phyloP scores from a whole-genome alignment of 2,888 invertebrate species.

The Philaethria dido region DNA sequence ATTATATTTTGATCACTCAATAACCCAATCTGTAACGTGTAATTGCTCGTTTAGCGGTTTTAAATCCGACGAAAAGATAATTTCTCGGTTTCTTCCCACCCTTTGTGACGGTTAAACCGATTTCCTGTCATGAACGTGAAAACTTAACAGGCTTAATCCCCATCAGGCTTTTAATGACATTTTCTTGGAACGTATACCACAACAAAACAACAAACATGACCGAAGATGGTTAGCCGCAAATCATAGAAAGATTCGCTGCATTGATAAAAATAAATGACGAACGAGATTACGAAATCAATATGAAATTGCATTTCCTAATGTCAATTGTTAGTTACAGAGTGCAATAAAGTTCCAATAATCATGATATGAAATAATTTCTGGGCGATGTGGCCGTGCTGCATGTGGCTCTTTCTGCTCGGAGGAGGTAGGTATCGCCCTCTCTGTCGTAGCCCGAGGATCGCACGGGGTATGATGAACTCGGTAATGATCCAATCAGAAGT shows the following conservation, averaged over 20 bases:
- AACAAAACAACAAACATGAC: slow-evolving; percentile 74
- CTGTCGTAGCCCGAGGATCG: slow-evolving; percentile 75
- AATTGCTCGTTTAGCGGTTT: slow-evolving; percentile 82
- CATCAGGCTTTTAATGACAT: slow-evolving; percentile 81
- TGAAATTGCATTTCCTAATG: slow-evolving; percentile 84
- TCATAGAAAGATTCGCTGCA: slow-evolving; percentile 82
- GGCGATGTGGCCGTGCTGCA: slow-evolving; percentile 68
- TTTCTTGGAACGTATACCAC: slow-evolving; percentile 72
- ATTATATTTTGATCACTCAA: slow-evolving; percentile 80
- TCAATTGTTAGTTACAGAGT: slow-evolving; percentile 84
- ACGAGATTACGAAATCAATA: slow-evolving; percentile 81
- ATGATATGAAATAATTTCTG: slow-evolving; percentile 82
- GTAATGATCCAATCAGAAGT: slow-evolving; percentile 84
- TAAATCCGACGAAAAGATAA: slow-evolving; percentile 76
- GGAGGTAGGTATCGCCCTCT: slow-evolving; percentile 55
- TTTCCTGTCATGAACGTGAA: slow-evolving; percentile 81
- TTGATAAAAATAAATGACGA: slow-evolving; percentile 81
- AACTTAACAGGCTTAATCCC: slow-evolving; percentile 79
- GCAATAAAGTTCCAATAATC: slow-evolving; percentile 84
- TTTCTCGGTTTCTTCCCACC: slow-evolving; percentile 80
- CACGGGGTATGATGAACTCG: slow-evolving; percentile 83
- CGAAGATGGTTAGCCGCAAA: slow-evolving; percentile 79
- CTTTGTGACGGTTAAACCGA: slow-evolving; percentile 79
- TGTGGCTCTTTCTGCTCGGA: slow-evolving; percentile 55
- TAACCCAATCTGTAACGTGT: slow-evolving; percentile 78